A percentile compares a stretch with the other conserved stretches of the same genome.
Conservation (phyloP, 2,888 invertebrate species). For the Eupithecia inturbata region DNA sequence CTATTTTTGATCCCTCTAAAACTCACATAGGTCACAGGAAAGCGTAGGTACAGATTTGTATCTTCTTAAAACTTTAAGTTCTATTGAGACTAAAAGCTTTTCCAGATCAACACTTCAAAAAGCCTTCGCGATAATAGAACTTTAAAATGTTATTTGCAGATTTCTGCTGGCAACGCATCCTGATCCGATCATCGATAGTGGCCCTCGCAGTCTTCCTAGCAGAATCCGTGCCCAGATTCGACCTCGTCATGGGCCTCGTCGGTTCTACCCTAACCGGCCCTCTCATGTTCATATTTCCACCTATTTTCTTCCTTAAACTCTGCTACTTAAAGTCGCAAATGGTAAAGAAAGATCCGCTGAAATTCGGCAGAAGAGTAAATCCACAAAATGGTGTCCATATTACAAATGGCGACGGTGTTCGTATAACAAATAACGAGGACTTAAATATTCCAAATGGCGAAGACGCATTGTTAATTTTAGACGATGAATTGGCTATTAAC, state of each 20-base stretch:
- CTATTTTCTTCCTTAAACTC: conserved; percentile 90
- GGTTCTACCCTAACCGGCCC: conserved; percentile 94
- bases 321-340: conserved; percentile 75
- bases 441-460: neutral
- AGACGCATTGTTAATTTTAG: neutral
- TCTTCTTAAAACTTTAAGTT: no score
- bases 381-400: conserved; percentile 15
- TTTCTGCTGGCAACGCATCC: conserved; percentile 89
- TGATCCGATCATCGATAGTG: conserved; percentile 88
- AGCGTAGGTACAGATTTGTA: no score
- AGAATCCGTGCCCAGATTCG: conserved; percentile 93
- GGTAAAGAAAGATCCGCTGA: conserved; percentile 34
- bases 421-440: conserved; percentile 38
- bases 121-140: neutral
- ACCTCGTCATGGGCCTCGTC: conserved; percentile 92
- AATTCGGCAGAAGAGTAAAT: conserved; percentile 27
- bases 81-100: no score
- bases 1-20: no score
- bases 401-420: neutral
- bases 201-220: conserved; percentile 89
- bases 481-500: conserved; percentile 44
- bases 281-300: conserved; percentile 92
- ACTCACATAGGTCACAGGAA: no score
- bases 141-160: conserved; percentile 77
- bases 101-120: no score